Base-by-base conservation (phyloP, 2,888 invertebrate species). In the Homarus gammarus region DNA sequence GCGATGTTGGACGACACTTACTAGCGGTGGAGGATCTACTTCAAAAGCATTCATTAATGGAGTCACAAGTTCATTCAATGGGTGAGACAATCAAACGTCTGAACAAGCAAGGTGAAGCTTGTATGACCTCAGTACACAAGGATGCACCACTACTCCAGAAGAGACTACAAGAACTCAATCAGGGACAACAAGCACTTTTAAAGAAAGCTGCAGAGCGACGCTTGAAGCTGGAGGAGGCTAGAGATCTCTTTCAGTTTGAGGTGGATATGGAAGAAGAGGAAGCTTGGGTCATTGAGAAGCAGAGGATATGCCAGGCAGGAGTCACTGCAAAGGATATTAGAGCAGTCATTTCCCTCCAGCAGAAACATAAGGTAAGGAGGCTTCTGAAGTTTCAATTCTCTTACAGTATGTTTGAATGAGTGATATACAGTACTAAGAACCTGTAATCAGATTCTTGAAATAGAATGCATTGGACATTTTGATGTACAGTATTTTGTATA, bases 191-290 rank as follows among this genome's bases (percentile, higher is more conserved):
- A 93, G 96, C 96, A 77, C 93, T 97, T 89, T 95, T 96, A 22
- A 96, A 96, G 75, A 95, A 96, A 61, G 96, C 96, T 70, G 96
- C 96, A 85, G 96, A 96, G 92, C 95, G 98, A 10, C 96, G 98
- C 92, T 96, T 96, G 0, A 95, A 97, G 22, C 94, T 99, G 22
- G 98, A 99, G 94, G 98, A 99, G 93, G 98, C 98, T 0, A 95
- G 98, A 90, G 97, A 97, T 93, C 97, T 98, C 93, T 99, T 97
- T 94, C 98, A 99, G 94, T 99, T 99, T 94, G 95, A 99, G 89
- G 98, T 99, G 94, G 99, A 99, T 93, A 97, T 98, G 93, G 99
- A 99, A 93, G 99, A 99, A 93, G 99, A 99, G 94, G 99, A 99
- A 94, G 96, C 97, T 0, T 99, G 99, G 99, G 95, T 99, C 85